Conservation (phyloP, 2,797 vertebrate genomes). For the Craterocephalus amniculus region DNA sequence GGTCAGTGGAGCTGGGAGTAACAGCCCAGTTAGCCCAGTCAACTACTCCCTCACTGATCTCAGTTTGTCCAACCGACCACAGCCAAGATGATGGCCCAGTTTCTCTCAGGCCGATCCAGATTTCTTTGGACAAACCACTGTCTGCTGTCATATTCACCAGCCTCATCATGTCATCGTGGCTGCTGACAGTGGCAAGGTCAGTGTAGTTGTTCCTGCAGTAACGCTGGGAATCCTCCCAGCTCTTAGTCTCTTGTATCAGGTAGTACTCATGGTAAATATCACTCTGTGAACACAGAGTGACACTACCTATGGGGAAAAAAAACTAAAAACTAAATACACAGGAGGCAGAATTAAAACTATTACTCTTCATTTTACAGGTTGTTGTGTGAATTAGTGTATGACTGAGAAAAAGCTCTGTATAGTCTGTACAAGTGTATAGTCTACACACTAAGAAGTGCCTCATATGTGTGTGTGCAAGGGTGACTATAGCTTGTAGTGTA, state of each 20-base stretch:
- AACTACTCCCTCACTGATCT: background rate
- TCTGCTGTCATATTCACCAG: background rate
- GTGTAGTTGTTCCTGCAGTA: conserved; percentile 23
- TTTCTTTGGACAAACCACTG: accelerated
- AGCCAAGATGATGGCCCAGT: background rate
- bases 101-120: conserved; percentile 38
- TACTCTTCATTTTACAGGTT: no score
- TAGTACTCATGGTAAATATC: background rate
- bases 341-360: no score
- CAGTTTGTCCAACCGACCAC: conserved; percentile 31
- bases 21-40: conserved; percentile 33
- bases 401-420: no score
- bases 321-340: no score
- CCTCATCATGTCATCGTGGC: conserved; percentile 4
- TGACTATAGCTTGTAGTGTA: no score
- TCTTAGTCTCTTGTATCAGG: accelerated
- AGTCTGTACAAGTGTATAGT: no score
- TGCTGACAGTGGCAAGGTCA: conserved; percentile 22
- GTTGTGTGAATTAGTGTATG: no score
- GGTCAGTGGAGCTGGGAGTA: background rate
- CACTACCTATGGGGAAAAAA: conserved; percentile 7
- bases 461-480: no score
- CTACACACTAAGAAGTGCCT: no score
- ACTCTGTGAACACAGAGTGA: conserved; percentile 6
- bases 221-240: background rate